phyloP scores from a whole-genome alignment of 2,113 vertebrate genomes.

The Percopsis transmontana region DNA sequence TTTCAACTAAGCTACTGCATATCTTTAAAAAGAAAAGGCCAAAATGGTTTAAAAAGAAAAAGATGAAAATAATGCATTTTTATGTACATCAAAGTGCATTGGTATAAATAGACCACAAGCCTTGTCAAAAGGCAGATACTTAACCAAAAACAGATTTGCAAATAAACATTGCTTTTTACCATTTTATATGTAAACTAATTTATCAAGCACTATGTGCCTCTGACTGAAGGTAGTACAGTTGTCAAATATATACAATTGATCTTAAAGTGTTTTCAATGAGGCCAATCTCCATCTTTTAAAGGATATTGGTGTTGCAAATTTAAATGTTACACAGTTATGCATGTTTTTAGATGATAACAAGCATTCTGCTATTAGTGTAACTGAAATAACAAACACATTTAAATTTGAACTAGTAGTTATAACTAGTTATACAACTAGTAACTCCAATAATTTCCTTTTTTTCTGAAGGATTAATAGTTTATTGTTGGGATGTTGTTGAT shows the following conservation, averaged over 20 bases:
- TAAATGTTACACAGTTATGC: constrained; percentile 50
- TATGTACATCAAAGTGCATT: constrained; percentile 77
- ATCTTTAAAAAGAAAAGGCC: no score
- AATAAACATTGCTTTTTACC: constrained; percentile 36
- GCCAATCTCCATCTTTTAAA: constrained; percentile 54
- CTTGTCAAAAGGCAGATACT: constrained; percentile 55
- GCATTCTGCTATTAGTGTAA: constrained; percentile 14
- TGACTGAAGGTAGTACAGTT: constrained; percentile 58
- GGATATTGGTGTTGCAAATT: constrained; percentile 58
- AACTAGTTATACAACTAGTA: constrained; percentile 43
- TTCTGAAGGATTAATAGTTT: constrained; percentile 31
- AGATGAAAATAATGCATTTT: constrained; percentile 29
- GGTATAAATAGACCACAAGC: constrained; percentile 55
- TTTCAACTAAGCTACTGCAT: constrained; percentile 39
- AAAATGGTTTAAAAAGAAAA: constrained; percentile 61
- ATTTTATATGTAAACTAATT: constrained; percentile 45
- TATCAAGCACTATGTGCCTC: constrained; percentile 36
- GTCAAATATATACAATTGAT: constrained; percentile 45
- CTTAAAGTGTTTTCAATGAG: constrained; percentile 28
- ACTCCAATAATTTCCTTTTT: constrained; percentile 46
- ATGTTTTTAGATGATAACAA: constrained; percentile 28
- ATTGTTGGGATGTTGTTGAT: constrained; percentile 13
- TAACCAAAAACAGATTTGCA: constrained; percentile 20
- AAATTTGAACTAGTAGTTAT: background rate
- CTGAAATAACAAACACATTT: constrained; percentile 8